A percentile compares a stretch with the other conserved stretches of the same genome.
Evolutionary conservation across 2,888 invertebrate species (phyloP).

Genomic region (Pyrrhia umbra): DNA sequence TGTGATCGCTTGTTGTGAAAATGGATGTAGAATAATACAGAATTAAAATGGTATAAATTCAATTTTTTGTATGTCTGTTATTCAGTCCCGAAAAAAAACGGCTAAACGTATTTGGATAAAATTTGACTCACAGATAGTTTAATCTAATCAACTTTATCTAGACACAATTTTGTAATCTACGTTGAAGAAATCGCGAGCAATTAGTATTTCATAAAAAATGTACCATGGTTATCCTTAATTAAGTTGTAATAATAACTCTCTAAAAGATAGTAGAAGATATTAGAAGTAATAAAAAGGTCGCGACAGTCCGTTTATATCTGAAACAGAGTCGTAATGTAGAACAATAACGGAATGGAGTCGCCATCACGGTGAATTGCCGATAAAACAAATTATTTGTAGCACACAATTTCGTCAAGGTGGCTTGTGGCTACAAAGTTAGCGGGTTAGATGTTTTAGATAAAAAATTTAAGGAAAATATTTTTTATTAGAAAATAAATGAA

Average conservation of each 20-base stretch:
- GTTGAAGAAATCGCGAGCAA: too few relatives aligned
- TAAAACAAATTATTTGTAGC: constrained; percentile 72
- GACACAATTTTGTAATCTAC: too few relatives aligned
- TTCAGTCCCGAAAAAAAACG: too few relatives aligned
- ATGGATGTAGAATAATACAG: too few relatives aligned
- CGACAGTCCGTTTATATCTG: constrained; percentile 39
- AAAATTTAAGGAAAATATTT: not conserved
- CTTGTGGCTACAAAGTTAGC: constrained; percentile 54
- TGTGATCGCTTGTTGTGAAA: too few relatives aligned
- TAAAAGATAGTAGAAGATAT: constrained; percentile 19
- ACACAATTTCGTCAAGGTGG: constrained; percentile 59
- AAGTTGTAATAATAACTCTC: not conserved
- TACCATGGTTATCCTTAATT: not conserved
- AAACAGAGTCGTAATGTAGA: constrained; percentile 53
- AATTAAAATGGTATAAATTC: too few relatives aligned
- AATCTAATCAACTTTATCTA: too few relatives aligned
- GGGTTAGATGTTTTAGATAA: not conserved
- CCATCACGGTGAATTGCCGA: constrained; percentile 63
- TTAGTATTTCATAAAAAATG: not conserved
- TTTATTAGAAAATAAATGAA: too few relatives aligned
- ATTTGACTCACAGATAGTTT: too few relatives aligned
- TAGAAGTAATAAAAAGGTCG: constrained; percentile 45
- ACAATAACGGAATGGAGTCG: constrained; percentile 53
- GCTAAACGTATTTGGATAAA: too few relatives aligned
- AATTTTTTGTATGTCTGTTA: too few relatives aligned